phyloP scores from a whole-genome alignment of 2,113 vertebrate genomes.

The Pycnonotus jocosus region DNA sequence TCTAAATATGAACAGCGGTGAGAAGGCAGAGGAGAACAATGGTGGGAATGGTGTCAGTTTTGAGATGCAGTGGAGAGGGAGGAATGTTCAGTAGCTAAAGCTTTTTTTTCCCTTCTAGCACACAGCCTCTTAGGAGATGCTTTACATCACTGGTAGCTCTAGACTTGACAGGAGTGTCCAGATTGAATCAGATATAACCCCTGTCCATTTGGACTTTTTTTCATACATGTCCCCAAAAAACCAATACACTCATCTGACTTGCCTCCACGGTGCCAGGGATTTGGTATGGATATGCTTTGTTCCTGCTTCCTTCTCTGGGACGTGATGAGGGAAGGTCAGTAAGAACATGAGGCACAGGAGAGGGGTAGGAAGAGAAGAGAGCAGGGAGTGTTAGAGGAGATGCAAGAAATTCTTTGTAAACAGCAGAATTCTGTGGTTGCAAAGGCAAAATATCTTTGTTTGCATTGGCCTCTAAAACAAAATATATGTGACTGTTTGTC shows the following conservation, averaged over 20 bases:
- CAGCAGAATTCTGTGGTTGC: background rate
- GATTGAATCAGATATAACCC: background rate
- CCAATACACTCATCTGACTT: background rate
- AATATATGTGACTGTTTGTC: background rate
- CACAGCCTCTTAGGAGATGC: background rate
- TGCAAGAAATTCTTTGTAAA: background rate
- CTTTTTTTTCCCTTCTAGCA: background rate
- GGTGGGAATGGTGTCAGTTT: background rate
- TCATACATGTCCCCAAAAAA: background rate
- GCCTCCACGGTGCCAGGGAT: background rate
- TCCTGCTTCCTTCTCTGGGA: background rate
- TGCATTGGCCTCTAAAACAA: background rate
- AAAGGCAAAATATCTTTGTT: background rate
- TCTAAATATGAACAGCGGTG: background rate
- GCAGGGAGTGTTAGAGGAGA: background rate
- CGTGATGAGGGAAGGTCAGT: background rate
- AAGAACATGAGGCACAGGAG: background rate
- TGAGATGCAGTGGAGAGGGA: background rate
- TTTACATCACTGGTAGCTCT: background rate
- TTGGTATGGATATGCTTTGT: background rate
- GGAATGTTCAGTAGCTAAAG: background rate
- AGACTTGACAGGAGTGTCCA: accelerated
- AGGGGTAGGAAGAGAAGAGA: background rate
- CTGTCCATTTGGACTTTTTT: background rate
- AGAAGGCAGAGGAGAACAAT: background rate